Conservation (phyloP, 2,888 invertebrate species). For the Labia minor region DNA sequence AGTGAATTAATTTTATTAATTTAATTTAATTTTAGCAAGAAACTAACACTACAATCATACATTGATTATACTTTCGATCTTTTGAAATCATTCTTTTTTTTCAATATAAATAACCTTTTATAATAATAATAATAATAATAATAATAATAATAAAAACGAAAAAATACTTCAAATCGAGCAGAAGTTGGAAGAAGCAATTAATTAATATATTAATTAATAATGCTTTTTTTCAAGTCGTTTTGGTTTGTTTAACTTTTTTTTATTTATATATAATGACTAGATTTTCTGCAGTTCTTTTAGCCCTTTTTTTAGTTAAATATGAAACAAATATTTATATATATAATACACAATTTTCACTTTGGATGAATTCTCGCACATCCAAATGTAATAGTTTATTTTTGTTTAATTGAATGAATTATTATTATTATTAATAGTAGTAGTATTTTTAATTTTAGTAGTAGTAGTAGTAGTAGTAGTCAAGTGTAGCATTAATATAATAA, state of each 20-base stretch:
- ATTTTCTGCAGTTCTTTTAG: not conserved
- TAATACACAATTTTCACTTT: not conserved
- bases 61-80: slow-evolving; percentile 4
- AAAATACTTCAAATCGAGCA: not conserved
- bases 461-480: not conserved
- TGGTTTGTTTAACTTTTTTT: not conserved
- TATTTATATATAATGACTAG: not conserved
- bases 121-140: no score
- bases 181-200: not conserved
- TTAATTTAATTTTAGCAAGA: no score
- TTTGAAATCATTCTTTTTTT: not conserved
- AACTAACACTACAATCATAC: not conserved
- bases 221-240: not conserved
- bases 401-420: no score
- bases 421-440: no score
- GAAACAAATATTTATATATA: not conserved
- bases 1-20: no score
- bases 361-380: not conserved
- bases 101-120: no score
- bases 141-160: not conserved
- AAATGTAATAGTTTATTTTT: no score
- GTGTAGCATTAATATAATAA: not conserved
- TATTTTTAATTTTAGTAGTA: not conserved
- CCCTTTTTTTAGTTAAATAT: not conserved
- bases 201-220: no score